A percentile compares a stretch with the other conserved stretches of the same genome.
Conservation (phyloP, 92 coral and sea anemone genomes). For the Porites evermanni region DNA sequence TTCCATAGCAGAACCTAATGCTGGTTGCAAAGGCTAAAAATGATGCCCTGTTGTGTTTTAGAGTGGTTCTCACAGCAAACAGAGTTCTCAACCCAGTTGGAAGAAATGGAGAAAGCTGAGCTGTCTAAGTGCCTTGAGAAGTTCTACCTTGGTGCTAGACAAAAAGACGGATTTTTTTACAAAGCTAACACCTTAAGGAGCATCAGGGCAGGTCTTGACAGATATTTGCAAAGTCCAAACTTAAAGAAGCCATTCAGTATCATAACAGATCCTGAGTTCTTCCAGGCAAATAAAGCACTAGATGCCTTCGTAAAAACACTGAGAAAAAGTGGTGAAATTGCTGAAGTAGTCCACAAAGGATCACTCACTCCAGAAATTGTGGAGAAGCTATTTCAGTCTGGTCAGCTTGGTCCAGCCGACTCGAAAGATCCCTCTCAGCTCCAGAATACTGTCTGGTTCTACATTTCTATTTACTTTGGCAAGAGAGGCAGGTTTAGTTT, state of each 20-base stretch:
- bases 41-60: not conserved
- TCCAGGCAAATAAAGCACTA: not conserved
- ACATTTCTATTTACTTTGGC: conserved; percentile 39
- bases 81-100: not conserved
- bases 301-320: conserved; percentile 18
- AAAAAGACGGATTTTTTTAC: conserved; percentile 4
- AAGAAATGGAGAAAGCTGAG: conserved; percentile 2
- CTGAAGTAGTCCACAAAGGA: conserved; percentile 31
- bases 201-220: not conserved
- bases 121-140: conserved; percentile 1
- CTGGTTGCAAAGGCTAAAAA: not conserved
- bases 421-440: conserved; percentile 12
- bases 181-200: not conserved
- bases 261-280: not conserved
- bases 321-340: conserved; percentile 24
- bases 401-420: conserved; percentile 24
- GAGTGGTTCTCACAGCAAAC: conserved; percentile 18
- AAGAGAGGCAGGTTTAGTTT: conserved; percentile 15
- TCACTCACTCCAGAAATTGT: conserved; percentile 31
- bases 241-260: not conserved
- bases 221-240: conserved; percentile 7
- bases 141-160: not conserved
- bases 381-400: conserved; percentile 13
- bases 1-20: not conserved
- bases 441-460: conserved; percentile 31